Evolutionary conservation across 1,140 invertebrate genomes (phyloP), one percentile per base, ranked within the genome.

Genomic region (Leguminivora glycinivorella): DNA sequence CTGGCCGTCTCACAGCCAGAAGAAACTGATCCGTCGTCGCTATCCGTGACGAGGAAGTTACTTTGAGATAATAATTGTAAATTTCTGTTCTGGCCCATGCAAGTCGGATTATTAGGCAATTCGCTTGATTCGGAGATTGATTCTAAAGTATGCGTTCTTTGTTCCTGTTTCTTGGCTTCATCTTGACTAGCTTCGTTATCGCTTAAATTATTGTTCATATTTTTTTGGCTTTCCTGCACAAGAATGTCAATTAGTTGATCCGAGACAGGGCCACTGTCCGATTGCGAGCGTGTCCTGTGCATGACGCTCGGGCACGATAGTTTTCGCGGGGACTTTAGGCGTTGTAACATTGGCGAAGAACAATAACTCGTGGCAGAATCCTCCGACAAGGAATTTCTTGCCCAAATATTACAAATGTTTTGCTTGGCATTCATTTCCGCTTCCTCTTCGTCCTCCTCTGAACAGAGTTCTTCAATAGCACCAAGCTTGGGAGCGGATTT

Each of bases 401-500:
- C 85, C 52, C 89, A 92, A 34, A 83, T 84, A 43, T 82, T 81
- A 72, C 88, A 85, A 26, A 90, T 63, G 24, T 77, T 79, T 70
- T 85, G 82, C 31, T 82, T 83, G 1, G 80, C 78, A 7, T 84
- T 87, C 85, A 89, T 84, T 67, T 90, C 87, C 1, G 88, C 85
- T 79, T 94, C 93, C 70, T 95, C 94, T 70, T 96, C 95, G 69
- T 96, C 96, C 79, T 96, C 95, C 82, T 96, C 96, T 68, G 96
- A 97, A 14, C 95, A 94, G 70, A 96, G 96, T 90, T 99, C 98
- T 83, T 98, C 97, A 73, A 99, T 99, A 25, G 96, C 95, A 69
- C 96, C 97, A 2, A 99, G 92, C 85, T 98, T 98, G 0, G 98
- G 98, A 5, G 98, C 98, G 40, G 97, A 98, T 87, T 98, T 98